phyloP scores from a whole-genome alignment of 2,888 invertebrate genomes.

The Euproctis similis region DNA sequence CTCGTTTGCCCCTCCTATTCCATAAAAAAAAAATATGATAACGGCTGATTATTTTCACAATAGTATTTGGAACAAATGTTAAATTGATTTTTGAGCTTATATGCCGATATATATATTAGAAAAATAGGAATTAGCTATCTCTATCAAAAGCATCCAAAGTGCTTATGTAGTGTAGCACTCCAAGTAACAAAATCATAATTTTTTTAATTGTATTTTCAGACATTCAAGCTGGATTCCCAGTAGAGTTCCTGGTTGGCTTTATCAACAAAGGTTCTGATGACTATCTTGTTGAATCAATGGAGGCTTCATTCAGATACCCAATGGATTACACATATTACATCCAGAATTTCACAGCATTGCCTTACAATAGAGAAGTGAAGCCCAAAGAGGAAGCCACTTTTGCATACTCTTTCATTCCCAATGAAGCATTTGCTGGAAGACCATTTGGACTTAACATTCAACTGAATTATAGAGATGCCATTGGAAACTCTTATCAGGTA shows the following conservation, averaged over 20 bases:
- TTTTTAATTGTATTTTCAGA: slow-evolving; percentile 79
- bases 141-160: too few relatives aligned
- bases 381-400: slow-evolving; percentile 95
- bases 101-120: too few relatives aligned
- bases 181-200: too few relatives aligned
- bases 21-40: too few relatives aligned
- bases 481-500: slow-evolving; percentile 78
- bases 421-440: slow-evolving; percentile 96
- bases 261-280: slow-evolving; percentile 94
- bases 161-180: too few relatives aligned
- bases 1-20: too few relatives aligned
- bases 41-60: too few relatives aligned
- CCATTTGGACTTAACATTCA: slow-evolving; percentile 97
- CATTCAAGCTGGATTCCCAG: slow-evolving; percentile 92
- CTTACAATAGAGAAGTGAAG: slow-evolving; percentile 90
- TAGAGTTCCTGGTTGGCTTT: slow-evolving; percentile 97
- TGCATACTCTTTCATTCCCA: slow-evolving; percentile 95
- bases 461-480: slow-evolving; percentile 89
- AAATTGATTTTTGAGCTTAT: too few relatives aligned
- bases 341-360: slow-evolving; percentile 96
- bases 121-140: too few relatives aligned
- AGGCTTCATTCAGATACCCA: slow-evolving; percentile 98
- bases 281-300: slow-evolving; percentile 93
- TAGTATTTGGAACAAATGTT: too few relatives aligned
- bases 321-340: slow-evolving; percentile 99